Percentiles rank a stretch among this genome's conserved stretches.
These are phyloP conservation scores for Griposia aprilina DNA, from an alignment of 2,888 invertebrate species.

Conservation along the genomic window DNA sequence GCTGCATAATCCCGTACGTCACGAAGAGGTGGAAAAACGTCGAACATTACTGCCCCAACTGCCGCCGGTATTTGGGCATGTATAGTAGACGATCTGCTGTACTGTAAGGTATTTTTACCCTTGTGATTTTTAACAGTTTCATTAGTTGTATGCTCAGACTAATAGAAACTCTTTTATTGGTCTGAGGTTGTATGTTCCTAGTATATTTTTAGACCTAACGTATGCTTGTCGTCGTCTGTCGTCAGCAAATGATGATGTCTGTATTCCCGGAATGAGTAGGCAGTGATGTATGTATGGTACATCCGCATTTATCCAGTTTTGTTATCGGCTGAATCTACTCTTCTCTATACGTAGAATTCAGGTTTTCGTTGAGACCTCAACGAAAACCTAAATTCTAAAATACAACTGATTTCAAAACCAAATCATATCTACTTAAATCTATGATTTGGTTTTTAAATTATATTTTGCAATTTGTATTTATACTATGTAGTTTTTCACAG, in stretches of 20 bases:
- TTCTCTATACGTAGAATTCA: not conserved
- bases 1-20: conserved; percentile 85
- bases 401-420: too few species aligned
- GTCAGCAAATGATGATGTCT: not conserved
- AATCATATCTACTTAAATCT: too few species aligned
- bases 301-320: not conserved
- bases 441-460: not conserved
- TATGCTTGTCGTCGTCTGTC: too few species aligned
- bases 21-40: conserved; percentile 86
- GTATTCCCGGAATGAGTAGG: not conserved
- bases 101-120: conserved; percentile 15
- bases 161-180: too few species aligned
- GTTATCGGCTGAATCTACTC: not conserved
- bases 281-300: not conserved
- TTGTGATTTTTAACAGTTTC: not conserved
- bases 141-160: not conserved
- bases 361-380: too few species aligned
- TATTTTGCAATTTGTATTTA: not conserved
- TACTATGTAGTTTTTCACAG: not conserved
- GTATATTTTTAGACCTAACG: conserved; percentile 6
- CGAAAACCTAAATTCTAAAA: too few species aligned
- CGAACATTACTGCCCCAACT: conserved; percentile 86
- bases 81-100: conserved; percentile 70
- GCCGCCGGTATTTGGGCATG: conserved; percentile 81
- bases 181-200: not conserved